phyloP scores from a whole-genome alignment of 1,140 invertebrate species.

The Antheraea mylitta region DNA sequence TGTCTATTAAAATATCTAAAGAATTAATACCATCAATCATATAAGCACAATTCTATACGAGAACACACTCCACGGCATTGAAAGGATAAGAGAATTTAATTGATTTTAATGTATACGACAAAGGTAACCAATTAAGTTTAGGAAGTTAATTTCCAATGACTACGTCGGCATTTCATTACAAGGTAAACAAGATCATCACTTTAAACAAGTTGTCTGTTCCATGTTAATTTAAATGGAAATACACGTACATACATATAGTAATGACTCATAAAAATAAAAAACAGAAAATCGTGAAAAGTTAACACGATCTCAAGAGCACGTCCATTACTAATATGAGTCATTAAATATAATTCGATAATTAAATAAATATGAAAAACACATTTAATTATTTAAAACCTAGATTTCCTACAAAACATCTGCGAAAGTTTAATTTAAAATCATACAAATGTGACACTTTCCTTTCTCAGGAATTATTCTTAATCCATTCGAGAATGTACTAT shows the following conservation, averaged over 20 bases:
- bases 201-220: constrained; percentile 12
- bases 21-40: background rate
- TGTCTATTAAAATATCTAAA: background rate
- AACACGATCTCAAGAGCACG: background rate
- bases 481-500: too few relatives aligned
- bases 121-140: background rate
- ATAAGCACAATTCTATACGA: background rate
- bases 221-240: constrained; percentile 20
- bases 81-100: background rate
- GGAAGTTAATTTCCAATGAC: background rate
- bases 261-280: constrained; percentile 7
- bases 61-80: background rate
- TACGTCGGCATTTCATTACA: constrained; percentile 7
- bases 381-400: background rate
- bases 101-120: background rate
- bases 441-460: too few relatives aligned
- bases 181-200: constrained; percentile 14
- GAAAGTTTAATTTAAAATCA: too few relatives aligned
- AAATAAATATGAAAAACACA: background rate
- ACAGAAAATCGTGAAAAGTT: constrained; percentile 4
- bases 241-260: constrained; percentile 11
- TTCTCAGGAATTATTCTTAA: too few relatives aligned
- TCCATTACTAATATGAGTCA: background rate
- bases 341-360: background rate
- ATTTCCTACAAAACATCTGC: too few relatives aligned